A percentile compares a stretch with the other conserved stretches of the same genome.
Evolutionary conservation across 2,797 vertebrate species (phyloP).

Genomic region (Sparus aurata): DNA sequence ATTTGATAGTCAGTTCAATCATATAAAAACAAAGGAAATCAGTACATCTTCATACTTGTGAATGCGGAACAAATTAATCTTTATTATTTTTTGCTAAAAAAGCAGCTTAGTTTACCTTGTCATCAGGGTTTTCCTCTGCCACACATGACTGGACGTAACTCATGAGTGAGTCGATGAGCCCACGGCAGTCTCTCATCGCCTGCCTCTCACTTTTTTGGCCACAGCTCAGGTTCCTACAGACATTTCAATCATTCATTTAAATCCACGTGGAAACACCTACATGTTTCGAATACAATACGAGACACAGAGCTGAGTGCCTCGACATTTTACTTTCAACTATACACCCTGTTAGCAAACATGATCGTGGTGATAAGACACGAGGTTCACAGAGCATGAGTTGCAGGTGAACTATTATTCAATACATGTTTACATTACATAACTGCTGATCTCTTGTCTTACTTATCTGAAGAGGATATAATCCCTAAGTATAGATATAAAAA

Average conservation of each 20-base stretch:
- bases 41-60: not conserved
- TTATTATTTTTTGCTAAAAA: too few species aligned
- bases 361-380: not conserved
- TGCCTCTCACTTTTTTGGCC: conserved; percentile 80
- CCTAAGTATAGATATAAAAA: not conserved
- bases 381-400: not conserved
- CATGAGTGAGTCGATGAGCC: conserved; percentile 91
- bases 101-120: conserved; percentile 84
- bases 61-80: not conserved
- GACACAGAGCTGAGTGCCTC: not conserved
- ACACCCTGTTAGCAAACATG: conserved; percentile 7
- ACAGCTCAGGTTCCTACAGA: conserved; percentile 91
- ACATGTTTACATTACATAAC: not conserved
- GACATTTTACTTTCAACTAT: not conserved
- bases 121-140: conserved; percentile 86
- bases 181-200: conserved; percentile 88
- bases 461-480: not conserved
- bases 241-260: conserved; percentile 14
- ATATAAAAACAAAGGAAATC: not conserved
- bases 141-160: conserved; percentile 89
- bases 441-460: not conserved
- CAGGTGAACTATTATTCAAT: not conserved
- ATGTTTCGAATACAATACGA: not conserved
- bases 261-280: not conserved
- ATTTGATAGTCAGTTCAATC: not conserved